Evolutionary conservation across 2,113 vertebrate species (phyloP).

Genomic region (Jaculus jaculus): DNA sequence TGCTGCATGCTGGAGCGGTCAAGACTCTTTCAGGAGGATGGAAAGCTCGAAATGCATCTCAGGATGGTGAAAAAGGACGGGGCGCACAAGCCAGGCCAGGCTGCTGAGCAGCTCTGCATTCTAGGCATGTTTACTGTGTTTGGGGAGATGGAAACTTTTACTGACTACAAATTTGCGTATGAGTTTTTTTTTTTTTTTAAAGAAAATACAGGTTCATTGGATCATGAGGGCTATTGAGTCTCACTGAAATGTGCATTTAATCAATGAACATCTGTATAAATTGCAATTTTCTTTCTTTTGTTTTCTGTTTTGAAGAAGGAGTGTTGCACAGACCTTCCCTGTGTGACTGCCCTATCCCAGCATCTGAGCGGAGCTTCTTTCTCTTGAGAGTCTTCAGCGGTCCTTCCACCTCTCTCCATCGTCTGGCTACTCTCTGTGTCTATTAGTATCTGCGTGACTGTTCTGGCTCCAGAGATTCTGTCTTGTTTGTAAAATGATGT

Average conservation of each 20-base stretch:
- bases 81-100: background rate
- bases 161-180: background rate
- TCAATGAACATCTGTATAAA: background rate
- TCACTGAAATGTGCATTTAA: background rate
- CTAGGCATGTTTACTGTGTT: background rate
- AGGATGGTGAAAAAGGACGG: too few species aligned
- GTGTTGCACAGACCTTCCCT: background rate
- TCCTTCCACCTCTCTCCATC: background rate
- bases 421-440: background rate
- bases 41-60: background rate
- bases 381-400: too few species aligned
- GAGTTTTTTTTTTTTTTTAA: background rate
- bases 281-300: background rate
- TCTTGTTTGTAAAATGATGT: background rate
- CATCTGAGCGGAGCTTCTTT: background rate
- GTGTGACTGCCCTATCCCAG: accelerated
- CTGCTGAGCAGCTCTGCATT: too few species aligned
- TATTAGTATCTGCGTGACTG: accelerated
- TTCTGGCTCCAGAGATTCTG: background rate
- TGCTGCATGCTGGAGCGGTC: background rate
- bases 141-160: background rate
- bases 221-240: background rate
- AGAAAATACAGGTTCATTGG: background rate
- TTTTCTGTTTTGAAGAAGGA: too few species aligned
- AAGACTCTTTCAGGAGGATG: background rate